Percentiles rank a stretch among this genome's conserved stretches.
Evolutionary conservation across 2,797 vertebrate genomes (phyloP).

Genomic region (Spondyliosoma cantharus): DNA sequence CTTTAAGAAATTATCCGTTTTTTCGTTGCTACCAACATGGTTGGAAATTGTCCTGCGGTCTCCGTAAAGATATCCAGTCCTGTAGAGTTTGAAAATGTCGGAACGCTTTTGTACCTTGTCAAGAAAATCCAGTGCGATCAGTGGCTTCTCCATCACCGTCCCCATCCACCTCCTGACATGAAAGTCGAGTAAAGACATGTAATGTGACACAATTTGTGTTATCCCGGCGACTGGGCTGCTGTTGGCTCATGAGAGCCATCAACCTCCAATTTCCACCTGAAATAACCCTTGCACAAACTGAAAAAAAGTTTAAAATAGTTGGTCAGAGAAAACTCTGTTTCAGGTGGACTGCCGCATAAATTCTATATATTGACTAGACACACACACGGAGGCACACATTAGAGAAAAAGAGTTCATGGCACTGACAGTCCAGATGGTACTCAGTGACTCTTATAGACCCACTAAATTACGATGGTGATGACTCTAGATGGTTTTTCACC

Average conservation of each 20-base stretch:
- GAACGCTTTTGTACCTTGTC: no score
- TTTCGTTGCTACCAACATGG: no score
- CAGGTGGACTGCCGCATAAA: neutral
- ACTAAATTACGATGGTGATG: conserved; percentile 52
- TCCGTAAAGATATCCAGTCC: no score
- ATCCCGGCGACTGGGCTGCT: neutral
- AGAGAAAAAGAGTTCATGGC: conserved; percentile 11
- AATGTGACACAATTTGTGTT: neutral
- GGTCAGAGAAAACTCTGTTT: neutral
- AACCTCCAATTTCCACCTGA: neutral
- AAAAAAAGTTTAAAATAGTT: neutral
- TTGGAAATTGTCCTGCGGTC: no score
- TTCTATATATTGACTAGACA: conserved; percentile 2
- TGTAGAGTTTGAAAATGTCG: no score
- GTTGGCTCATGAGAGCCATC: neutral
- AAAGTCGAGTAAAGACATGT: no score
- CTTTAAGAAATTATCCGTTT: no score
- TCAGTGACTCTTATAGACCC: conserved; percentile 25
- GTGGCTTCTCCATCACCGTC: no score
- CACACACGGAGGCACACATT: conserved; percentile 1
- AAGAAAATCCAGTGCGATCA: no score
- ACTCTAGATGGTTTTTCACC: conserved; percentile 34
- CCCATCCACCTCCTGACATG: no score
- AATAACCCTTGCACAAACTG: neutral
- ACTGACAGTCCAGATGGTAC: conserved; percentile 28